Evolutionary conservation across 2,797 vertebrate genomes (phyloP), one percentile per base, ranked within the genome.

Genomic region (Pseudopleuronectes americanus): DNA sequence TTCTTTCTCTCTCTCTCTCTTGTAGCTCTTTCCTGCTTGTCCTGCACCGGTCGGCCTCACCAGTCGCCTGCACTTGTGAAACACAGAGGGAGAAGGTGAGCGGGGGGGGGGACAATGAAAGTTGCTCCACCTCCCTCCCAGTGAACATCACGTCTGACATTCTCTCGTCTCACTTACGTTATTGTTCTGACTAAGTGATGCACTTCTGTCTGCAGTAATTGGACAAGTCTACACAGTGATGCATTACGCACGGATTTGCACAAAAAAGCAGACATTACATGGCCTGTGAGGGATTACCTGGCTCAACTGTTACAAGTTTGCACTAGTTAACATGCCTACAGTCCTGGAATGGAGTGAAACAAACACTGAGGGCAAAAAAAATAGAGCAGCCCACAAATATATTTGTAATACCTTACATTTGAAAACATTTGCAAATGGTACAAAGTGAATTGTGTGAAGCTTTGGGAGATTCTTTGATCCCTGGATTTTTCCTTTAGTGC

Each of bases 51-150:
- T 55, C 71, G 82, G 79, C 59, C 62, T 87, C 77, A 71, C 33
- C 57, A 8, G 62, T 33, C 31, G 53, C 84, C 90, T 91, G 87
- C 84, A 84, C 60, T 77, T 57, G 26, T 47, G 55, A 77, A 65
- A 52, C 53, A 60, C 48, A 75, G 51, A 53, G 45, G 49, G 55
- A 36, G 54, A 52, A 28, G n/a, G 43, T 38, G 4, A 38, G 36
- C 36, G 16, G 45, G 55, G 51, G 26, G 53, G 24, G 24, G 8
- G 8, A 43, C 13, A 68, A 31, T 41, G 52, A 66, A 83, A 74
- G 73, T 80, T 74, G 70, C 62, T 49, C 24, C 33, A 28, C 49
- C 47, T 80, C 61, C 60, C 6, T 74, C 64, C 61, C 53, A 55
- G 21, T 52, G 33, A 61, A 36, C 31, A 62, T 56, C 53, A 53